These are phyloP conservation scores for Macrotus californicus DNA, from an alignment of 2,113 vertebrate species.

Conservation along the genomic window DNA sequence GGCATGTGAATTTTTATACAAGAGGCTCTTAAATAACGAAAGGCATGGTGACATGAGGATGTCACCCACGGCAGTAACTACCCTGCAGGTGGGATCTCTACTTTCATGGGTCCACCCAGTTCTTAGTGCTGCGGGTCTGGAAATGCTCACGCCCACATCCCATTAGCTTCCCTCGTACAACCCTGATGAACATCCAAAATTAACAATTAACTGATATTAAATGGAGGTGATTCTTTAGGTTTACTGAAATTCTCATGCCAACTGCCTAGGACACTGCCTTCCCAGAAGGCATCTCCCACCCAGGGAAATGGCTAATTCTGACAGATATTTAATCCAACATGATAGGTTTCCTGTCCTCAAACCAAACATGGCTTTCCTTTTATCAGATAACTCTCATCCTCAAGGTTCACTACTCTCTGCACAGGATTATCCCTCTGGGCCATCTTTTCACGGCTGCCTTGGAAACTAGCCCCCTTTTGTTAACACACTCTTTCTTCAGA, in stretches of 20 bases:
- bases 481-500: not conserved
- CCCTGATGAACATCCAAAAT: not conserved
- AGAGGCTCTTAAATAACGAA: not conserved
- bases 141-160: not conserved
- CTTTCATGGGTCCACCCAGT: not conserved
- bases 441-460: not conserved
- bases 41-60: not conserved
- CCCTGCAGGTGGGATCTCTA: not conserved
- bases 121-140: not conserved
- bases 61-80: not conserved
- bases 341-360: not conserved
- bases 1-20: not conserved
- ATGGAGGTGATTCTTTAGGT: not conserved
- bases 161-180: not conserved
- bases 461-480: not conserved
- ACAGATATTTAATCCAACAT: not conserved
- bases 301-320: not conserved
- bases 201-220: not conserved
- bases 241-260: not conserved
- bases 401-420: not conserved
- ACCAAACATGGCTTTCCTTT: not conserved
- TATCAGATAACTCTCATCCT: not conserved
- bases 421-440: not conserved
- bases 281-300: not conserved
- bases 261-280: not conserved